Conservation (phyloP, 2,113 vertebrate genomes). For the Cebus imitator region DNA sequence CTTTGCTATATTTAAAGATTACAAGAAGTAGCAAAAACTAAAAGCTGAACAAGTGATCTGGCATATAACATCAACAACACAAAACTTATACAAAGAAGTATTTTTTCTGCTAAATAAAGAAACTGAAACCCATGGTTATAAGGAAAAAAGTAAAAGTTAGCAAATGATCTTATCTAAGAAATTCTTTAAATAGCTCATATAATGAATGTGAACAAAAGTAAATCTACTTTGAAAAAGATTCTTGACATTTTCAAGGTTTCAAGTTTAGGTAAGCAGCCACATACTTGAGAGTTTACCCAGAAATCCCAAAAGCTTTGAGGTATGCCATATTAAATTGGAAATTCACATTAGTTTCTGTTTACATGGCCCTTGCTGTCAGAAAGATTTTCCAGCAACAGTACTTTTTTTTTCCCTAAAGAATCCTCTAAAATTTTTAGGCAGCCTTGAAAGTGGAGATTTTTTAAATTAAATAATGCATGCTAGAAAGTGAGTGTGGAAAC, state of each 20-base stretch:
- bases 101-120: slow-evolving; percentile 31
- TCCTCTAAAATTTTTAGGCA: slow-evolving; percentile 24
- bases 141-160: not conserved
- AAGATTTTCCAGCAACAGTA: not conserved
- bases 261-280: not conserved
- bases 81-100: not conserved
- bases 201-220: not conserved
- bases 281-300: not conserved
- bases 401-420: not conserved
- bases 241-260: slow-evolving; percentile 22
- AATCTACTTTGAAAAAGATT: not conserved
- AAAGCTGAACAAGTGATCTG: not conserved
- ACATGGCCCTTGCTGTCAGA: not conserved
- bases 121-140: not conserved
- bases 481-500: slow-evolving; percentile 3
- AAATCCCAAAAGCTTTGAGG: not conserved
- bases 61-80: not conserved
- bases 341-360: not conserved
- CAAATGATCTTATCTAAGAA: not conserved
- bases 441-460: not conserved
- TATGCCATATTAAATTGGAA: not conserved
- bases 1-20: not conserved
- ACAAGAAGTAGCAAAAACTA: not conserved
- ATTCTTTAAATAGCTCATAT: not conserved
- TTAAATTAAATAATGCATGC: not conserved